These are phyloP conservation scores for Eledone cirrhosa DNA, from an alignment of 2,888 invertebrate genomes.

Conservation along the genomic window DNA sequence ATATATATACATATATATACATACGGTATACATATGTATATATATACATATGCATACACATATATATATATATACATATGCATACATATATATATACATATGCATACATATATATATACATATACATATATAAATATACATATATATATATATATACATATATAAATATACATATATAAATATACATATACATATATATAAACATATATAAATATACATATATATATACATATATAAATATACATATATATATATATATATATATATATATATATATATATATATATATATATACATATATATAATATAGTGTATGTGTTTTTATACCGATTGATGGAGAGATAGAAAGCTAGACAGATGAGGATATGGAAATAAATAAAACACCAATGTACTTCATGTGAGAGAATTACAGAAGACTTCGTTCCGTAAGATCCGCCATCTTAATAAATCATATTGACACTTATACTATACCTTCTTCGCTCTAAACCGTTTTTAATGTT, in stretches of 20 bases:
- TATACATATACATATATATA: not conserved
- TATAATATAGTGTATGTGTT: no score
- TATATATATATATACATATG: not conserved
- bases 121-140: not conserved
- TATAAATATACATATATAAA: conserved; percentile 11
- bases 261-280: not conserved
- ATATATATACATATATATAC: not conserved
- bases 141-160: not conserved
- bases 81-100: not conserved
- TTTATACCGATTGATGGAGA: no score
- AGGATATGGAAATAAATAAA: no score
- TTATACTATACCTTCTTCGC: no score
- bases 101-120: not conserved
- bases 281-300: not conserved
- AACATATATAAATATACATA: not conserved
- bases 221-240: not conserved
- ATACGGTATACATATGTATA: not conserved
- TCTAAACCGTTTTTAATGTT: no score
- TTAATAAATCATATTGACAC: no score
- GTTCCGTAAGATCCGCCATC: no score
- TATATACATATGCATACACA: not conserved
- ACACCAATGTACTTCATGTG: no score
- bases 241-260: not conserved
- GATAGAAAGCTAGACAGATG: no score
- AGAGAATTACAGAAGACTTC: no score